phyloP scores from a whole-genome alignment of 1,140 invertebrate genomes.

The Ruditapes philippinarum region DNA sequence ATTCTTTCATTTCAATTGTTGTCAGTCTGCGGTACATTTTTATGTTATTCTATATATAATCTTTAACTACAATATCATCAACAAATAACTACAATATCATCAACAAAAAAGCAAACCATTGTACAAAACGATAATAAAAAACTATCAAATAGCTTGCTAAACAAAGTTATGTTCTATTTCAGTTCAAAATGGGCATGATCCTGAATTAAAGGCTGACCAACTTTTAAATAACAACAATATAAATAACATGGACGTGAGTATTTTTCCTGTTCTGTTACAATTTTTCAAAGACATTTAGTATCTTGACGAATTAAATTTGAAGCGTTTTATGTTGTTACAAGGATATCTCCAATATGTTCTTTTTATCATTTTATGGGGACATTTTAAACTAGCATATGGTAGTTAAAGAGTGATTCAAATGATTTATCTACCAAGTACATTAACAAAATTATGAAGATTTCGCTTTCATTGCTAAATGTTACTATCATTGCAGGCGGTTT shows the following conservation, averaged over 20 bases:
- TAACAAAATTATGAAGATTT: constrained; percentile 57
- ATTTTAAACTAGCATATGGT: constrained; percentile 22
- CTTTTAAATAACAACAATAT: constrained; percentile 63
- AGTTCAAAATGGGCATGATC: constrained; percentile 66
- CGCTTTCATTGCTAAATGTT: constrained; percentile 47
- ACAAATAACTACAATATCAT: too few species aligned
- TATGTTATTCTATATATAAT: too few species aligned
- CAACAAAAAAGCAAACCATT: too few species aligned
- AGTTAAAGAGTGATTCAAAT: constrained; percentile 30
- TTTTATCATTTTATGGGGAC: neutral
- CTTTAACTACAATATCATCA: too few species aligned
- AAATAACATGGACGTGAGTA: constrained; percentile 67
- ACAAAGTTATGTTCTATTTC: too few species aligned
- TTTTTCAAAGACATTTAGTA: too few species aligned
- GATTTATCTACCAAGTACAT: constrained; percentile 56
- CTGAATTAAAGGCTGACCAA: constrained; percentile 39
- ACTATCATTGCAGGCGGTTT: constrained; percentile 9
- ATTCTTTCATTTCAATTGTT: neutral
- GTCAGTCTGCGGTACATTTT: too few species aligned
- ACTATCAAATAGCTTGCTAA: too few species aligned
- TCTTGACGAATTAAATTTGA: too few species aligned
- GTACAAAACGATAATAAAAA: too few species aligned
- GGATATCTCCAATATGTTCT: neutral
- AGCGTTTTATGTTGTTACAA: neutral
- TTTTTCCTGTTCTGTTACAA: neutral